A percentile compares a stretch with the other conserved stretches of the same genome.
Evolutionary conservation across 2,797 vertebrate genomes (phyloP).

Genomic region (Oophaga sylvatica): DNA sequence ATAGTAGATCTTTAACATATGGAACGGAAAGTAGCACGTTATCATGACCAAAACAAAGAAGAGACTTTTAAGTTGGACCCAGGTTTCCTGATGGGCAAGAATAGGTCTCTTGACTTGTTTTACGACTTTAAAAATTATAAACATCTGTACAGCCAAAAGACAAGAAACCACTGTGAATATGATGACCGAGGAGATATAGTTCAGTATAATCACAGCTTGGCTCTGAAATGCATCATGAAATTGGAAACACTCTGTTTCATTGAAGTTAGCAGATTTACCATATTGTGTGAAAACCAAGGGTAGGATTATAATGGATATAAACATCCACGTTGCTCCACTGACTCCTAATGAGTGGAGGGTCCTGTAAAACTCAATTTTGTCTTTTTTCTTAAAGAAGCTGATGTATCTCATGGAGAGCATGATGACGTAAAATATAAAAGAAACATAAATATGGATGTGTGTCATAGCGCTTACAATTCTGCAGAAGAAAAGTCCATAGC

Average conservation of each 20-base stretch:
- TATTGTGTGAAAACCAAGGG: conserved; percentile 71
- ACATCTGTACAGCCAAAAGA: conserved; percentile 76
- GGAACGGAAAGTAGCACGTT: conserved; percentile 87
- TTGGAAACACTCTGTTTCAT: conserved; percentile 72
- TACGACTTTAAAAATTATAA: conserved; percentile 72
- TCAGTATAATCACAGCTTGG: conserved; percentile 64
- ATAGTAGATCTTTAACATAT: conserved; percentile 83
- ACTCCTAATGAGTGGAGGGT: conserved; percentile 74
- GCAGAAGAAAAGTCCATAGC: conserved; percentile 69
- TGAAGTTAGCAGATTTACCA: not conserved
- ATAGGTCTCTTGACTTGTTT: conserved; percentile 70
- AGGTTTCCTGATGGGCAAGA: conserved; percentile 84
- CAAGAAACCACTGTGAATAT: conserved; percentile 68
- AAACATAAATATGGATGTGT: conserved; percentile 91
- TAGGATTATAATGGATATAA: conserved; percentile 71
- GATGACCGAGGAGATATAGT: conserved; percentile 74
- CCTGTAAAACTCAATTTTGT: conserved; percentile 75
- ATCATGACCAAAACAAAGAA: conserved; percentile 85
- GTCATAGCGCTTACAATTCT: conserved; percentile 84
- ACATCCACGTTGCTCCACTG: conserved; percentile 77
- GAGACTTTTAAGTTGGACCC: conserved; percentile 85
- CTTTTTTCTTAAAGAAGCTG: conserved; percentile 77
- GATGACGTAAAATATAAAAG: conserved; percentile 84
- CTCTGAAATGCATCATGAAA: conserved; percentile 73
- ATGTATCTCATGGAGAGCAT: conserved; percentile 81